Evolutionary conservation across 1,140 invertebrate species (phyloP), one percentile per base, ranked within the genome.

Genomic region (Atta texana): DNA sequence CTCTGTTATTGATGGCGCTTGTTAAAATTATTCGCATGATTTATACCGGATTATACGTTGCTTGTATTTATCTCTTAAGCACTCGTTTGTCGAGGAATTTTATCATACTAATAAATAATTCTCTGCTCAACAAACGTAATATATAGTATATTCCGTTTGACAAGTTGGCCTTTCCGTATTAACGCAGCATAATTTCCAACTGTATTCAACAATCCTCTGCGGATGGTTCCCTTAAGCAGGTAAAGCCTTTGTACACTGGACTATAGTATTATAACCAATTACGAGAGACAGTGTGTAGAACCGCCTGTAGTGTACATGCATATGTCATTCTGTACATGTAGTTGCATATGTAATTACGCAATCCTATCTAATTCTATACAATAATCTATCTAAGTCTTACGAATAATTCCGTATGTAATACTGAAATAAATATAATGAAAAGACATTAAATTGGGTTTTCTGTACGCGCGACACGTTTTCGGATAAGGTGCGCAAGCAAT

Each of bases 11-110:
- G 69, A 84, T 84, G 69, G 68, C 24, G 28, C 80, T 63, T 74
- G 80, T 84, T 74, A 75, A 84, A 84, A 84, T 84, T 61, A 84
- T 74, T 75, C 80, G 69, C 66, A 12, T 84, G 69, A 84, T 75
- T 84, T 74, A 84, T 63, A 16, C 18, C 34, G 80, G 24, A 74
- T 74, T 74, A 49, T 21, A 49, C 24, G 44, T 49, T 61, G 69
- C 24, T 63, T 61, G 55, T 18, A 18, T 74, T 69, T 84, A 72
- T 72, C 34, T n/a, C 16, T 16, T 24, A 53, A 59, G 18, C 31
- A 71, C 51, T 57, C 68, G 1, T 53, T 18, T 16, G 7, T 44
- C 31, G 21, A 18, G 55, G 57, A 74, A 34, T 74, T 74, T 84
- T 84, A 84, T 84, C 80, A 21, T 69, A 63, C 51, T 74, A 59